A percentile compares a stretch with the other conserved stretches of the same genome.
Evolutionary conservation across 2,797 vertebrate species (phyloP).

Genomic region (Cryptoblepharus egeriae): DNA sequence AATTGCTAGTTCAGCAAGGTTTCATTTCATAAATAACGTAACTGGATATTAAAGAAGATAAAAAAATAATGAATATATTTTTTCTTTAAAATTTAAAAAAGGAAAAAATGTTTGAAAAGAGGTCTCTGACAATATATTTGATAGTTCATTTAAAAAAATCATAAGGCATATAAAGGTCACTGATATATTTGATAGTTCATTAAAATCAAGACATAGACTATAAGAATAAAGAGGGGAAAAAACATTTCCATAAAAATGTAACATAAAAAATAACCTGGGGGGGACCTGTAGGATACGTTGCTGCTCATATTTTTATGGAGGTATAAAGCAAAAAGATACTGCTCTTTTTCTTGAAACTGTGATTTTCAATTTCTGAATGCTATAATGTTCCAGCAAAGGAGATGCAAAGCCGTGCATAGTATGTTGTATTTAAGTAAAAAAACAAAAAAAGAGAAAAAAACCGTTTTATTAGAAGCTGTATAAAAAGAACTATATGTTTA

Average conservation of each 20-base stretch:
- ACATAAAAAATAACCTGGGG: constrained; percentile 69
- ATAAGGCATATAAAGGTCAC: constrained; percentile 63
- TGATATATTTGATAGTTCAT: constrained; percentile 73
- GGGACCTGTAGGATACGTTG: constrained; percentile 72
- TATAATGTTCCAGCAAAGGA: constrained; percentile 65
- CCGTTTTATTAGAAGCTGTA: constrained; percentile 78
- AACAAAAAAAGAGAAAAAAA: constrained; percentile 70
- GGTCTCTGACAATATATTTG: constrained; percentile 75
- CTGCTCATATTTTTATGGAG: constrained; percentile 74
- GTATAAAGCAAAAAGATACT: constrained; percentile 66
- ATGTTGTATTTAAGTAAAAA: constrained; percentile 77
- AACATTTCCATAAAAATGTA: constrained; percentile 75
- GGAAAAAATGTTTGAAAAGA: constrained; percentile 71
- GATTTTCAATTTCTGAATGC: constrained; percentile 77
- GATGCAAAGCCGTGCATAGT: constrained; percentile 74
- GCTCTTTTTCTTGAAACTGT: constrained; percentile 75
- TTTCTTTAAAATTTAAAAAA: constrained; percentile 31
- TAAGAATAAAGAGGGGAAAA: constrained; percentile 48
- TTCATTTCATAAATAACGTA: constrained; percentile 76
- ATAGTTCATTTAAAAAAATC: constrained; percentile 66
- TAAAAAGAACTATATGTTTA: constrained; percentile 89
- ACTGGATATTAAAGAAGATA: constrained; percentile 71
- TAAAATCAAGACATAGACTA: constrained; percentile 55
- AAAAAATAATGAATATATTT: constrained; percentile 58
- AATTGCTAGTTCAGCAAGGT: constrained; percentile 79